Conservation (phyloP, 2,113 vertebrate genomes). For the Glaucidium brasilianum region DNA sequence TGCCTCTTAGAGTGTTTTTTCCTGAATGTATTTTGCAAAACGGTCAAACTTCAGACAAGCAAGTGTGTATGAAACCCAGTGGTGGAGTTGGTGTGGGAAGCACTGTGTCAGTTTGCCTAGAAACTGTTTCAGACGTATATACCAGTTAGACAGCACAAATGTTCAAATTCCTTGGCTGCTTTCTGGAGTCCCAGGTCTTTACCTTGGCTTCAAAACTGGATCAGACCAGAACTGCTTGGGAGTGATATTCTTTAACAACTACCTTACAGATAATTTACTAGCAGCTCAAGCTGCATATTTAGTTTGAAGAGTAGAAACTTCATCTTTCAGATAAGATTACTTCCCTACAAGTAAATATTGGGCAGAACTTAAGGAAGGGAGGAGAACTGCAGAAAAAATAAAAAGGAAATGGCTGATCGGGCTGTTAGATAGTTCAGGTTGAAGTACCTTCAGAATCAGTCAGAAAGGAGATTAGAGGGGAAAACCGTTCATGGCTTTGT, state of each 20-base stretch:
- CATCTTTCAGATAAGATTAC: conserved; percentile 41
- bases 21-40: not conserved
- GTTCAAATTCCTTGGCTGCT: not conserved
- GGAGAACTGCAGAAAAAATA: conserved; percentile 4
- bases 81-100: not conserved
- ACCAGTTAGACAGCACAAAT: not conserved
- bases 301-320: conserved; percentile 25
- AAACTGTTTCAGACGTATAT: not conserved
- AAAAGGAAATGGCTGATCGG: conserved; percentile 30
- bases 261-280: conserved; percentile 22
- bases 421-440: not conserved
- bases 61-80: not conserved
- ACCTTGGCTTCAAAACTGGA: conserved; percentile 5
- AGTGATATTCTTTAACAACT: conserved; percentile 36
- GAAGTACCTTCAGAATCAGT: not conserved
- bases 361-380: not conserved
- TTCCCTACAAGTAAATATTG: not conserved
- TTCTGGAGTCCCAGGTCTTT: not conserved
- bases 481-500: not conserved
- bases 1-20: not conserved
- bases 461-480: not conserved
- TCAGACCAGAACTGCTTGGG: conserved; percentile 23
- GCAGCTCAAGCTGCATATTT: not conserved
- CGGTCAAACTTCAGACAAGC: not conserved
- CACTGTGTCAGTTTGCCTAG: not conserved